Conservation (phyloP, 2,797 vertebrate species). For the Macropodus opercularis region DNA sequence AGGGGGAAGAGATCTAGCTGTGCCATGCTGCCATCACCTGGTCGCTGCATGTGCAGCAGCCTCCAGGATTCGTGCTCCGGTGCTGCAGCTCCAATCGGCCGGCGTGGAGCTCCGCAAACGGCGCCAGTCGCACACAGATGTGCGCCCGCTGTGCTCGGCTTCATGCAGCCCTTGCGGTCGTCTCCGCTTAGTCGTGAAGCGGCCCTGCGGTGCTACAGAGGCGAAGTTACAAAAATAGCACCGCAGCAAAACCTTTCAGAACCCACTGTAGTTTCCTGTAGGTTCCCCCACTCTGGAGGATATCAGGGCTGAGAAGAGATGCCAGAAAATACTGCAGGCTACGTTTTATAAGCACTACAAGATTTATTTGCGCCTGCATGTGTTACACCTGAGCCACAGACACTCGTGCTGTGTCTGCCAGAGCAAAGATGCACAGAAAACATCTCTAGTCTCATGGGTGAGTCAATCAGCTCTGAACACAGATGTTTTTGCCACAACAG, state of each 20-base stretch:
- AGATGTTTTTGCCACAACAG: constrained; percentile 78
- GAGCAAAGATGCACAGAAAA: constrained; percentile 56
- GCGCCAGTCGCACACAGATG: not conserved
- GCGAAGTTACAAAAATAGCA: not conserved
- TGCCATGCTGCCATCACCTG: constrained; percentile 82
- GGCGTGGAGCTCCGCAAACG: not conserved
- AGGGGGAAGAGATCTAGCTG: constrained; percentile 50
- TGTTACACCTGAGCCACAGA: constrained; percentile 61
- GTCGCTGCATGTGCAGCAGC: constrained; percentile 43
- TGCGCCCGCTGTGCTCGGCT: constrained; percentile 2
- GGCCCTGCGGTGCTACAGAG: not conserved
- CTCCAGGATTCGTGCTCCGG: not conserved
- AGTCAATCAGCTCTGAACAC: constrained; percentile 76
- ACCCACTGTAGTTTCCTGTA: constrained; percentile 53
- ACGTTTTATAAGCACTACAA: constrained; percentile 30
- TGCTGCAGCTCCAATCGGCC: constrained; percentile 4
- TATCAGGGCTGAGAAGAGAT: constrained; percentile 15
- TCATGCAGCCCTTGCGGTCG: not conserved
- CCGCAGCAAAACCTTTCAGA: constrained; percentile 6
- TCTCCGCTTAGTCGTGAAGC: not conserved
- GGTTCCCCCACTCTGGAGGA: not conserved
- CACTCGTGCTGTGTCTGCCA: constrained; percentile 47
- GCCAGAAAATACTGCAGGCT: constrained; percentile 11
- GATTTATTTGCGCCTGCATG: constrained; percentile 58
- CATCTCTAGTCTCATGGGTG: constrained; percentile 73